phyloP scores from a whole-genome alignment of 2,113 vertebrate species.

The Emydocephalus ijimae region DNA sequence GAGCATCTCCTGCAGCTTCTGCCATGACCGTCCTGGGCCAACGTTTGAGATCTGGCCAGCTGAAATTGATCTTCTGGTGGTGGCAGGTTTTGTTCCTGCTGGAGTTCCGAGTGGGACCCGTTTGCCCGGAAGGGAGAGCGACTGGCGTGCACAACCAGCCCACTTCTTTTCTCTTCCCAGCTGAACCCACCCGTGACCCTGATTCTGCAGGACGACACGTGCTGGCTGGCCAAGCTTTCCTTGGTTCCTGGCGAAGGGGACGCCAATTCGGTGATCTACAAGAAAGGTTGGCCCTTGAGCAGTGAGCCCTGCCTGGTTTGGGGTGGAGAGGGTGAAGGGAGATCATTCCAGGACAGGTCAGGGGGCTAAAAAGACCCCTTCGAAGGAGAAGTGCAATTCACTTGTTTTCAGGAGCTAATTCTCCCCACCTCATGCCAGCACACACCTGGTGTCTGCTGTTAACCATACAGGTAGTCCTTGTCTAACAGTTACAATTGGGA shows the following conservation, averaged over 20 bases:
- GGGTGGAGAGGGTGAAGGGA: neutral
- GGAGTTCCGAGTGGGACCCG: neutral
- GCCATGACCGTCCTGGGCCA: neutral
- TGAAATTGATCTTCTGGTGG: neutral
- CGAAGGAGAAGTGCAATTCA: neutral
- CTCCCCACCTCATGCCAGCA: neutral
- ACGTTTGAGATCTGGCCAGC: neutral
- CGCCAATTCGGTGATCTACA: conserved; percentile 82
- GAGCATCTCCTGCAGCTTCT: neutral
- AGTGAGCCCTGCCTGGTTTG: neutral
- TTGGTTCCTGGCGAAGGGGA: conserved; percentile 63
- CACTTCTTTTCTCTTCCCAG: neutral
- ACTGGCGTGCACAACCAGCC: neutral
- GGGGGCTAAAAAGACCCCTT: neutral
- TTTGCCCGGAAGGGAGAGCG: neutral
- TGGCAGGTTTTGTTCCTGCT: neutral
- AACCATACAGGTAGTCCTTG: neutral
- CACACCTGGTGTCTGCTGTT: neutral
- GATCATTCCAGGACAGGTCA: neutral
- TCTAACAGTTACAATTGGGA: neutral
- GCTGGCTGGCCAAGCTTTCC: conserved; percentile 83
- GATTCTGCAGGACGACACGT: conserved; percentile 76
- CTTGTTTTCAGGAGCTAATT: neutral
- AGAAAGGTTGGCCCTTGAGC: conserved; percentile 73
- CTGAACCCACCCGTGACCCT: conserved; percentile 66